Evolutionary conservation across 2,888 invertebrate genomes (phyloP), one percentile per base, ranked within the genome.

Genomic region (Athripsodes cinereus): DNA sequence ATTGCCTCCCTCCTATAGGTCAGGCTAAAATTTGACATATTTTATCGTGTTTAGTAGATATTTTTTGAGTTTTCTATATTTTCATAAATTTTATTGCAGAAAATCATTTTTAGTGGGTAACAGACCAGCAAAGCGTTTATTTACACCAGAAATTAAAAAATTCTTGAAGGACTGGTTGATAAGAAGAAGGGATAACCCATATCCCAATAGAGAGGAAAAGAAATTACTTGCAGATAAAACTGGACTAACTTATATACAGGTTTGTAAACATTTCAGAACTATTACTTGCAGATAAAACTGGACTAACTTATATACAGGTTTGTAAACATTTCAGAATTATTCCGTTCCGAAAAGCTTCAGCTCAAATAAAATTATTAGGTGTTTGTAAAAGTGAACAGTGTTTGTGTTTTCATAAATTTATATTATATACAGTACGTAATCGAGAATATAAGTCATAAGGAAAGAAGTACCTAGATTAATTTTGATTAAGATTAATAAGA

Each of bases 111-210:
- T 78, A 6, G 81, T 81, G 48, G 84, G 84, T 53, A 81, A 80
- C 67, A 80, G 87, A 49, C 84, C 85, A 31, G 81, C 84, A 53
- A 89, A 89, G 69, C 78, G 87, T 62, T 77, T 89, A 21, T 89
- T 89, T 70, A 89, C 89, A 10, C 88, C 89, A 57, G 88, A 89
- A 78, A 88, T 89, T 66, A 89, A 89, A 69, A 79, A 84, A 62
- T 86, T 83, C 73, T 76, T 89, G 21, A 89, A 89, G 73, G 87
- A 87, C 67, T 89, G 89, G 89, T 76, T 89, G 13, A 82, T 89
- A 16, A 76, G 88, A 47, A 77, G 88, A 65, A 79, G 88, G 69
- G 88, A 88, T 64, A 88, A 89, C 70, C 89, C 89, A 0, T 89
- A 89, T 71, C 88, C 89, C 1, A 88, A 86, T 68, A 75, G 89